Base-by-base conservation (phyloP, 2,888 invertebrate genomes). In the Patella depressa region DNA sequence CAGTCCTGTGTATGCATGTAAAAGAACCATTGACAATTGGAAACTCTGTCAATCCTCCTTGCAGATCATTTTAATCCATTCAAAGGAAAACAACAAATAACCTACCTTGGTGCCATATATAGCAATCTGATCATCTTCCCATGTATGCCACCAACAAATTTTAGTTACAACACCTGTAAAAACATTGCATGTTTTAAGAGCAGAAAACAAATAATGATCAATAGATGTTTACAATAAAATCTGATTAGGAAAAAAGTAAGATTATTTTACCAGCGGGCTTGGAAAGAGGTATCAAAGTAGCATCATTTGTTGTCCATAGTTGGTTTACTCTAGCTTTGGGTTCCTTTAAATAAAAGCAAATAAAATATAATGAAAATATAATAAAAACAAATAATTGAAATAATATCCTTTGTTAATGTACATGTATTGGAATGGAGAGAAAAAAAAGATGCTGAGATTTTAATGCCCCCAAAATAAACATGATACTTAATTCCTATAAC, bases 91-190 rank as follows among this genome's bases (percentile, higher is more conserved):
- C 2, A 71, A 19, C 53, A 24, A 12, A 54, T 7, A 11, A 82
- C 78, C 76, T 81, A 89, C 89, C 84, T 85, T 85, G 53, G 91
- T 92, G 19, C 89, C 91, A 59, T 90, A 85, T 72, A 91, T 87
- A 71, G 90, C 91, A 73, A 91, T 84, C 71, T 90, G 88, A 69
- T 95, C 94, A 55, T 94, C 94, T 85, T 95, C 95, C 81, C 94
- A 92, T 15, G 95, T 95, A 84, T 95, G 94, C 96, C 96, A 96
- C 95, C 96, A 96, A 15, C 94, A 94, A 9, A 94, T 93, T 78
- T 94, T 94, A 15, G 94, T 93, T 3, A 95, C 95, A 29, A 75
- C 72, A 19, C 83, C 87, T 86, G 77, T 57, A 82, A 77, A 71
- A 29, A 65, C 75, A 34, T 57, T 76, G 19, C 54, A 73, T 54